Evolutionary conservation across 2,888 invertebrate genomes (phyloP).

Genomic region (Pandemis heparana): DNA sequence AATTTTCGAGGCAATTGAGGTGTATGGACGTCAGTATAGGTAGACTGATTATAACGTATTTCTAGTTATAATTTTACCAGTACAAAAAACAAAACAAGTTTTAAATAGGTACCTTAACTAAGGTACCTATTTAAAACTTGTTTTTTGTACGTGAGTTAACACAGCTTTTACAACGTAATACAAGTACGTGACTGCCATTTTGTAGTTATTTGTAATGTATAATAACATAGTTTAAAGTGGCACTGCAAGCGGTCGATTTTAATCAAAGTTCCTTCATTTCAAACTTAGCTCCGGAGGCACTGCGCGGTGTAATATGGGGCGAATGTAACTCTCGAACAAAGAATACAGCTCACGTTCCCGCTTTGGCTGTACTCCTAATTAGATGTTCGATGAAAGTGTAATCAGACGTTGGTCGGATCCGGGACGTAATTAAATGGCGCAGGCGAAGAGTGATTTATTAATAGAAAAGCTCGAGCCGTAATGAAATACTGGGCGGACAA

Average conservation of each 20-base stretch:
- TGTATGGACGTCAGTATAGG: too few species aligned
- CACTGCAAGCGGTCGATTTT: slow-evolving; percentile 72
- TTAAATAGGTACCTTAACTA: too few species aligned
- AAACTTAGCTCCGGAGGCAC: slow-evolving; percentile 70
- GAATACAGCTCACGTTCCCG: slow-evolving; percentile 69
- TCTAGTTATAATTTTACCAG: too few species aligned
- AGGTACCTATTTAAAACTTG: too few species aligned
- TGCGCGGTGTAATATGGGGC: slow-evolving; percentile 72
- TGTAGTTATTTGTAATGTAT: slow-evolving; percentile 37
- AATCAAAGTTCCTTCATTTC: slow-evolving; percentile 80
- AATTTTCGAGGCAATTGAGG: background rate
- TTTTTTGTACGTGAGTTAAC: background rate
- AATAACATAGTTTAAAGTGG: slow-evolving; percentile 47
- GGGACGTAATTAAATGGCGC: slow-evolving; percentile 84
- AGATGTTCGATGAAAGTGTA: slow-evolving; percentile 86
- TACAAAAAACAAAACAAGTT: too few species aligned
- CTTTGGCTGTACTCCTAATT: slow-evolving; percentile 82
- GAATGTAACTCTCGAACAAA: slow-evolving; percentile 76
- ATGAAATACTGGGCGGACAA: slow-evolving; percentile 86
- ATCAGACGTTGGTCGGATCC: slow-evolving; percentile 83
- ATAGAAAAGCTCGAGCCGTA: slow-evolving; percentile 85
- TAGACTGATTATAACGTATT: too few species aligned
- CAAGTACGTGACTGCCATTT: slow-evolving; percentile 2
- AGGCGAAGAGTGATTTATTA: slow-evolving; percentile 86
- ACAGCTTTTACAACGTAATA: background rate